These are phyloP conservation scores for Pseudococcus jackbeardsleyi DNA, from an alignment of 2,888 invertebrate species.

Conservation along the genomic window DNA sequence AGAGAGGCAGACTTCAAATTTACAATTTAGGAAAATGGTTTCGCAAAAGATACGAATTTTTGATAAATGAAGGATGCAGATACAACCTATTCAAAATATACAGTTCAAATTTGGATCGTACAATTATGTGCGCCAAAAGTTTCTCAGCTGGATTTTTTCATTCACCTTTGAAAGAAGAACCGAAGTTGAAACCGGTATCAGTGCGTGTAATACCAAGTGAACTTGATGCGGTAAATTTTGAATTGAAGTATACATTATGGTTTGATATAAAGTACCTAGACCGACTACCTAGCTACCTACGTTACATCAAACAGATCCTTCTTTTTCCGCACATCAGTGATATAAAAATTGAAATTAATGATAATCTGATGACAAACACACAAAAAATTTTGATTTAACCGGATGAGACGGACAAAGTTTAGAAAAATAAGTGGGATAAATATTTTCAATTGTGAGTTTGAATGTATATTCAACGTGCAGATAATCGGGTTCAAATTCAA, in stretches of 20 bases:
- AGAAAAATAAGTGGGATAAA: background rate
- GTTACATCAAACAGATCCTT: no score
- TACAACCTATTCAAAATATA: conserved; percentile 73
- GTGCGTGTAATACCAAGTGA: conserved; percentile 71
- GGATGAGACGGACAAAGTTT: no score
- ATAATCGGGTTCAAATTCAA: background rate
- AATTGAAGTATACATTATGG: background rate
- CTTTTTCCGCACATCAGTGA: no score
- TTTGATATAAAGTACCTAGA: no score
- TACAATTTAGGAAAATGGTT: conserved; percentile 70
- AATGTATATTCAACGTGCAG: conserved; percentile 31
- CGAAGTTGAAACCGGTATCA: conserved; percentile 74
- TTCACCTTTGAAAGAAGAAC: conserved; percentile 68
- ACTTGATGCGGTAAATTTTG: conserved; percentile 71
- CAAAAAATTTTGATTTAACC: no score
- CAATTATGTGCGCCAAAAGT: conserved; percentile 87
- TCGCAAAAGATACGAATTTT: background rate
- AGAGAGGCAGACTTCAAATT: conserved; percentile 71
- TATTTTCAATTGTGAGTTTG: background rate
- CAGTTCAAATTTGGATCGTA: conserved; percentile 91
- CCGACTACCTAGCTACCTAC: no score
- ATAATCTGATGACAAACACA: no score
- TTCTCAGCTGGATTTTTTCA: conserved; percentile 78
- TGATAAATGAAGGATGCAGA: background rate
- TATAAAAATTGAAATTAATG: no score